Conservation (phyloP, 2,797 vertebrate genomes). For the Xiphophorus birchmanni region DNA sequence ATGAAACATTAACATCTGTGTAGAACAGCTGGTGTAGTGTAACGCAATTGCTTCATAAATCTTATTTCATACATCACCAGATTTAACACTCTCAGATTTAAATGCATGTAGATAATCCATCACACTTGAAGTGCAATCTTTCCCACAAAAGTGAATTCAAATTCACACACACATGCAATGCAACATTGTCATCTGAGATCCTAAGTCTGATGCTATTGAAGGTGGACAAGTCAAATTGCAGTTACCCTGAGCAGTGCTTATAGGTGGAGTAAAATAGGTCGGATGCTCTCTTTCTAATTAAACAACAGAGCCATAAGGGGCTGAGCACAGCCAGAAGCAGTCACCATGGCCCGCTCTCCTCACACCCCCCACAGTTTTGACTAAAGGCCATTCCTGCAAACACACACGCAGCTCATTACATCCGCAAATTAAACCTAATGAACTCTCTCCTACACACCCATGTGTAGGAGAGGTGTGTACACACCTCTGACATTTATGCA, state of each 20-base stretch:
- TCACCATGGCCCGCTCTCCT: constrained; percentile 51
- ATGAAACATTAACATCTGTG: constrained; percentile 65
- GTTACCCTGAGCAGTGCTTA: constrained; percentile 53
- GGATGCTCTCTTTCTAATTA: constrained; percentile 72
- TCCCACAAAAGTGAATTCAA: constrained; percentile 1
- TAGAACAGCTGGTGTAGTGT: constrained; percentile 52
- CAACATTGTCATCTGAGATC: constrained; percentile 15
- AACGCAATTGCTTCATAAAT: constrained; percentile 68
- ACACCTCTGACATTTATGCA: background rate
- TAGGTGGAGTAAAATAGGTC: constrained; percentile 59
- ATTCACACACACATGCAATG: constrained; percentile 3
- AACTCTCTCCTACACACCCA: background rate
- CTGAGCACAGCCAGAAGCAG: constrained; percentile 49
- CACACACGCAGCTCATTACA: constrained; percentile 40
- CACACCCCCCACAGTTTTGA: constrained; percentile 60
- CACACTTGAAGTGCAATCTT: background rate
- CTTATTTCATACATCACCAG: constrained; percentile 66
- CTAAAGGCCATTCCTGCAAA: constrained; percentile 62
- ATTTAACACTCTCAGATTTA: constrained; percentile 65
- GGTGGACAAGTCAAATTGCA: constrained; percentile 23
- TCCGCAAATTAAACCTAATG: constrained; percentile 7
- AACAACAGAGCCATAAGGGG: constrained; percentile 65
- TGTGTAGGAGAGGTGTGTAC: background rate
- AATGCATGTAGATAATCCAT: constrained; percentile 23
- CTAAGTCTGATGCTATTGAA: constrained; percentile 33